These are phyloP conservation scores for Sebastiscus albofasciatus DNA, from an alignment of 2,797 vertebrate genomes.

Conservation along the genomic window DNA sequence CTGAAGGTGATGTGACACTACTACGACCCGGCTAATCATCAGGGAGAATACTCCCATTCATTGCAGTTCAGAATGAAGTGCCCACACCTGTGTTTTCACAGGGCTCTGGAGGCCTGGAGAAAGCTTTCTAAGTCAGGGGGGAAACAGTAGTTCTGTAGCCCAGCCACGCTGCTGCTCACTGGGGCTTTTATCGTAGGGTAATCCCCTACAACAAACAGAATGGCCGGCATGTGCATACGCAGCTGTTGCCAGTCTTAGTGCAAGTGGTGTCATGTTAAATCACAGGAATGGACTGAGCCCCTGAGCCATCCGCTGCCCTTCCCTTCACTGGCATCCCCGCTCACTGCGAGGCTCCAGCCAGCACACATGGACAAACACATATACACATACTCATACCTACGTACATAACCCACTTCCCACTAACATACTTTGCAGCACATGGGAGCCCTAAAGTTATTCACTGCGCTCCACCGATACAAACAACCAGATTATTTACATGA, in stretches of 20 bases:
- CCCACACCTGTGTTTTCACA: slow-evolving; percentile 75
- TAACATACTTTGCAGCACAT: slow-evolving; percentile 60
- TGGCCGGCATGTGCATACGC: slow-evolving; percentile 80
- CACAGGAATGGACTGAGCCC: slow-evolving; percentile 79
- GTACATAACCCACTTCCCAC: slow-evolving; percentile 71
- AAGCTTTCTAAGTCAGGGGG: slow-evolving; percentile 73
- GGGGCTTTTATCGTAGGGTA: slow-evolving; percentile 84
- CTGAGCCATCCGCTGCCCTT: slow-evolving; percentile 76
- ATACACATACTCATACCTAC: slow-evolving; percentile 52
- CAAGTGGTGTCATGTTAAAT: slow-evolving; percentile 86
- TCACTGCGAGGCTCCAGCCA: slow-evolving; percentile 44
- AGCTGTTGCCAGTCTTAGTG: slow-evolving; percentile 85
- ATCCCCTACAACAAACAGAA: slow-evolving; percentile 88
- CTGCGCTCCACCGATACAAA: slow-evolving; percentile 22
- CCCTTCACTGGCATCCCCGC: slow-evolving; percentile 79
- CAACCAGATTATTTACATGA: slow-evolving; percentile 32
- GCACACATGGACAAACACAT: slow-evolving; percentile 59
- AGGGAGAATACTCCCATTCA: slow-evolving; percentile 75
- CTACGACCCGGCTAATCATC: slow-evolving; percentile 47
- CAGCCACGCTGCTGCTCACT: slow-evolving; percentile 76
- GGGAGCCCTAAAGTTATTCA: slow-evolving; percentile 39
- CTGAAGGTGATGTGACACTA: slow-evolving; percentile 70
- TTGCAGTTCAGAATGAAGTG: slow-evolving; percentile 62
- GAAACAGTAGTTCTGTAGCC: slow-evolving; percentile 78
- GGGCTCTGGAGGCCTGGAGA: slow-evolving; percentile 66